These are phyloP conservation scores for Goniozus legneri DNA, from an alignment of 1,140 invertebrate species.

Conservation along the genomic window DNA sequence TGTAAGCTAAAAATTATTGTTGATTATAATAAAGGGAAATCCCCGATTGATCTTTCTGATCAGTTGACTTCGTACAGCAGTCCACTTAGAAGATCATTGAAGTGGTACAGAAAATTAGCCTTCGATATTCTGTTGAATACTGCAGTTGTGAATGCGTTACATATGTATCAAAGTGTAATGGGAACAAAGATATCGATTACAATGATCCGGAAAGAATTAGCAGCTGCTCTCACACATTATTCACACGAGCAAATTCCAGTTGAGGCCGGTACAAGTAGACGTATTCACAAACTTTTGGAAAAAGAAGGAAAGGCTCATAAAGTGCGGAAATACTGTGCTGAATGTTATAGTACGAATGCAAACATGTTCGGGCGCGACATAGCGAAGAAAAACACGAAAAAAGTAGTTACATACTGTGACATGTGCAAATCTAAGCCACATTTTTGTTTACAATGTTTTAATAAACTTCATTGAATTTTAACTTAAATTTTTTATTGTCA, in stretches of 20 bases:
- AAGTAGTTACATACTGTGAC: constrained; percentile 1
- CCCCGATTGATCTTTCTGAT: constrained; percentile 5
- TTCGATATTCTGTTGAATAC: constrained; percentile 41
- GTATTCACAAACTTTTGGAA: neutral
- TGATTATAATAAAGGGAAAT: constrained; percentile 1
- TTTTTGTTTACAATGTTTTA: constrained; percentile 2
- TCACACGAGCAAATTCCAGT: neutral
- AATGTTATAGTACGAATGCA: neutral
- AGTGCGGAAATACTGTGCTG: neutral
- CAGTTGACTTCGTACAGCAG: constrained; percentile 32
- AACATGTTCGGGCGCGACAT: constrained; percentile 2
- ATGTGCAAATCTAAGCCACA: constrained; percentile 1
- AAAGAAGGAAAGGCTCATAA: constrained; percentile 1
- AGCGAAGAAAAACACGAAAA: constrained; percentile 4
- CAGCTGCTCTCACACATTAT: neutral
- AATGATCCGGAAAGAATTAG: neutral
- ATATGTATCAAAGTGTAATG: constrained; percentile 1
- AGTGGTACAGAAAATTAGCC: constrained; percentile 43
- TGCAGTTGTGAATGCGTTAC: constrained; percentile 11
- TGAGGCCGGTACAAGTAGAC: neutral
- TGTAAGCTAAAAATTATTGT: constrained; percentile 9
- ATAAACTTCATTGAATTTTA: constrained; percentile 5
- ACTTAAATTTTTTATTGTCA: constrained; percentile 2
- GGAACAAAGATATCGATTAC: constrained; percentile 2
- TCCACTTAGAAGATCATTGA: constrained; percentile 39